These are phyloP conservation scores for Aphis craccivora DNA, from an alignment of 1,140 invertebrate species.

Conservation along the genomic window DNA sequence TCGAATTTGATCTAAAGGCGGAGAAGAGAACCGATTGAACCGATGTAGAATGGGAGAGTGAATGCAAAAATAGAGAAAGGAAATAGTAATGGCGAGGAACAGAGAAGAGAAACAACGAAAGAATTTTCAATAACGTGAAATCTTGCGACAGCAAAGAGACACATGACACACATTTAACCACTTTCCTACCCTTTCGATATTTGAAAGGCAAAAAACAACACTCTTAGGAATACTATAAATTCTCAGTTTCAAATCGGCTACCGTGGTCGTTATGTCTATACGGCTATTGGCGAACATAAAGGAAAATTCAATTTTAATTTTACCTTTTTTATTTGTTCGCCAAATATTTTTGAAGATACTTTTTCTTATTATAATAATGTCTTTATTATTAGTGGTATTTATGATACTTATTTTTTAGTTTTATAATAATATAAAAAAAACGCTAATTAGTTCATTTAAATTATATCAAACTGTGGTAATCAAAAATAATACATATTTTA, in stretches of 20 bases:
- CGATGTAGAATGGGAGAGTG: background rate
- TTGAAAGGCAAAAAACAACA: constrained; percentile 43
- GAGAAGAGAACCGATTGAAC: background rate
- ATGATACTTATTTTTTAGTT: background rate
- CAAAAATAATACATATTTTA: background rate
- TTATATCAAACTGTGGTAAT: background rate
- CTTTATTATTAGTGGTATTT: background rate
- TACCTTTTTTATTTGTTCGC: background rate
- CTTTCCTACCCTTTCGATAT: constrained; percentile 46
- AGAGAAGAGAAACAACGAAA: constrained; percentile 44
- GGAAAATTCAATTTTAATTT: constrained; percentile 41
- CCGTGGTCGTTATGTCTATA: background rate
- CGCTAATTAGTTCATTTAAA: background rate
- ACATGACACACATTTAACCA: constrained; percentile 56
- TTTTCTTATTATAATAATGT: background rate
- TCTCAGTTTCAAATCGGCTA: constrained; percentile 1
- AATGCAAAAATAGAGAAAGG: constrained; percentile 9
- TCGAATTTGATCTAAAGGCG: background rate
- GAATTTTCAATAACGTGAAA: constrained; percentile 57
- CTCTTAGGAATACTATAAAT: constrained; percentile 49
- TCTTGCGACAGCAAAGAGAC: constrained; percentile 55
- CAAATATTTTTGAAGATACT: background rate
- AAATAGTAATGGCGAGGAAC: background rate
- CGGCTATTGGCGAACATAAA: background rate
- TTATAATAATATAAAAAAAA: background rate